Conservation (phyloP, 2,113 vertebrate species). For the Coturnix japonica region DNA sequence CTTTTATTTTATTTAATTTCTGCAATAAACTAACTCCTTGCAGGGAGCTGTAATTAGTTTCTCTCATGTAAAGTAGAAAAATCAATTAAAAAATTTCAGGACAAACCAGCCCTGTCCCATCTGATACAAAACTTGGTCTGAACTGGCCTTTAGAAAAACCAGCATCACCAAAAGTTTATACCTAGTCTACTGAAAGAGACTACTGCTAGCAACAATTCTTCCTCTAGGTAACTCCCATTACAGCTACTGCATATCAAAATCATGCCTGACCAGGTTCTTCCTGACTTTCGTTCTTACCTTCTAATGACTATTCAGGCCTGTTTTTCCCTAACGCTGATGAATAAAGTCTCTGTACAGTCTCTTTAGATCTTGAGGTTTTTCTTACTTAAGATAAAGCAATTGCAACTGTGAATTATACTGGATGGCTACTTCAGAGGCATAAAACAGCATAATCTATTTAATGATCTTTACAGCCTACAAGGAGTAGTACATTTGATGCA, state of each 20-base stretch:
- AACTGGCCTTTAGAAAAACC: not conserved
- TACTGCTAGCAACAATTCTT: not conserved
- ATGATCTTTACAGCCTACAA: not conserved
- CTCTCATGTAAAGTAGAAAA: not conserved
- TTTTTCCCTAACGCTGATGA: not conserved
- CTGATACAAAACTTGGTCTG: not conserved
- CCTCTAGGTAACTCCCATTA: not conserved
- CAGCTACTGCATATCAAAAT: not conserved
- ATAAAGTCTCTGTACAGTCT: not conserved
- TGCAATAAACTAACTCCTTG: not conserved
- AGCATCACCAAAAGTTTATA: not conserved
- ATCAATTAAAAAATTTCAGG: not conserved
- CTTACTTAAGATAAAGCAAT: not conserved
- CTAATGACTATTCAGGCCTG: not conserved
- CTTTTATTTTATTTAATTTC: not conserved
- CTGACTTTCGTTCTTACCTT: not conserved
- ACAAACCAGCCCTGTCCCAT: not conserved
- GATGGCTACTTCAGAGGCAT: not conserved
- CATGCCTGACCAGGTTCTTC: not conserved
- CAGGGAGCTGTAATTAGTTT: not conserved
- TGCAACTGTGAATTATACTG: not conserved
- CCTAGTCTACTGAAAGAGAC: not conserved
- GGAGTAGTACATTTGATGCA: not conserved
- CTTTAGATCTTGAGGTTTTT: not conserved
- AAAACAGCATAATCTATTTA: not conserved